phyloP scores from a whole-genome alignment of 2,113 vertebrate genomes.

The Nothobranchius furzeri region DNA sequence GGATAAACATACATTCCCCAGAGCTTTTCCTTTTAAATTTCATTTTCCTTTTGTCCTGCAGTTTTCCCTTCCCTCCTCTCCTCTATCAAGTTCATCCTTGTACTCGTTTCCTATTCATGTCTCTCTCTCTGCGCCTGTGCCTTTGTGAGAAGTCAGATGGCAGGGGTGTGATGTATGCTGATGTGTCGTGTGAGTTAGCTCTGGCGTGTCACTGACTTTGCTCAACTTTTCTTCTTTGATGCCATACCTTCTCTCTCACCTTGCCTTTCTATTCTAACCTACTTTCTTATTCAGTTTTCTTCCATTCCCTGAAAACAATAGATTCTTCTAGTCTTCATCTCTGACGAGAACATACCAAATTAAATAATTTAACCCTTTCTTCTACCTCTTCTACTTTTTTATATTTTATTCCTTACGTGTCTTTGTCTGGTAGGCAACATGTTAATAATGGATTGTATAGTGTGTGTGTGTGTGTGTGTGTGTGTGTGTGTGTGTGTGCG shows the following conservation, averaged over 20 bases:
- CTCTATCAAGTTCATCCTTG: not conserved
- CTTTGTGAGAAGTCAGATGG: slow-evolving; percentile 10
- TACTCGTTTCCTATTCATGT: not conserved
- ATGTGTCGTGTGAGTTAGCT: slow-evolving; percentile 55
- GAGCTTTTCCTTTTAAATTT: not conserved
- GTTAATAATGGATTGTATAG: slow-evolving; percentile 81
- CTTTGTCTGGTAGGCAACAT: slow-evolving; percentile 69
- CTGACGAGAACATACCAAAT: slow-evolving; percentile 39
- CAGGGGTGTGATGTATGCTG: slow-evolving; percentile 12
- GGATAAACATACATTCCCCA: slow-evolving; percentile 6
- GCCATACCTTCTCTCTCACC: slow-evolving; percentile 40
- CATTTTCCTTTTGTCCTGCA: not conserved
- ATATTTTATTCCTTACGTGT: slow-evolving; percentile 60
- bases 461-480: not conserved
- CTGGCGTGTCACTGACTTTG: slow-evolving; percentile 54
- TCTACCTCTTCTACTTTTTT: slow-evolving; percentile 57
- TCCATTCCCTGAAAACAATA: slow-evolving; percentile 31
- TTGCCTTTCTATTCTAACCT: slow-evolving; percentile 57
- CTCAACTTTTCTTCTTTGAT: slow-evolving; percentile 71
- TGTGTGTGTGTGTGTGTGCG: not conserved
- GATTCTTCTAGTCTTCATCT: slow-evolving; percentile 33
- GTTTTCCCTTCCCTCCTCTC: not conserved
- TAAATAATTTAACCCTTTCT: slow-evolving; percentile 77
- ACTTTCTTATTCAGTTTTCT: slow-evolving; percentile 48
- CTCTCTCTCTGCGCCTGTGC: not conserved